Percentiles rank a stretch among this genome's conserved stretches.
Evolutionary conservation across 1,140 invertebrate genomes (phyloP).

Genomic region (Eriosoma lanigerum): DNA sequence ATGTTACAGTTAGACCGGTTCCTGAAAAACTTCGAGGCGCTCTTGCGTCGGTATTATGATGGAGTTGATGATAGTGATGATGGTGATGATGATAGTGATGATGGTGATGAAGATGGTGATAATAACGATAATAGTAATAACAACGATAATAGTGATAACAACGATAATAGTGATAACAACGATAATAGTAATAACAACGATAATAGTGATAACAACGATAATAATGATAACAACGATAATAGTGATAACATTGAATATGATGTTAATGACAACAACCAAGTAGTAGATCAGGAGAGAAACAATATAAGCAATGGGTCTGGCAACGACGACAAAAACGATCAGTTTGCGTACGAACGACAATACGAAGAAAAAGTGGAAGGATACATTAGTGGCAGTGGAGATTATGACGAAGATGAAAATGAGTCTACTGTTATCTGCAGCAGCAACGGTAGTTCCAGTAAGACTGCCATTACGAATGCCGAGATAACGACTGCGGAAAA

Average conservation of each 20-base stretch:
- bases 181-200: too few species aligned
- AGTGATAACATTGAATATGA: background rate
- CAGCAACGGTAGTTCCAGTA: background rate
- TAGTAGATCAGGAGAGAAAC: too few species aligned
- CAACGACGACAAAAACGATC: background rate
- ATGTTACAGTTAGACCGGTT: constrained; percentile 18
- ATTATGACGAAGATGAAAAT: constrained; percentile 18
- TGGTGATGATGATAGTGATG: background rate
- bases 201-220: background rate
- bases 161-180: too few species aligned
- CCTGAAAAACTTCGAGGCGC: background rate
- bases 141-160: too few species aligned
- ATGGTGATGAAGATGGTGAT: background rate
- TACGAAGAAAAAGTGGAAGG: background rate
- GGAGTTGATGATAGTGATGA: background rate
- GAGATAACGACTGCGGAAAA: background rate
- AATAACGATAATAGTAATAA: background rate
- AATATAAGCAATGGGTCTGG: background rate
- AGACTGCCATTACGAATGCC: background rate
- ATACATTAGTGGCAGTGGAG: background rate
- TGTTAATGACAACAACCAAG: background rate
- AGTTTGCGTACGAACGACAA: background rate
- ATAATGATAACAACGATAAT: background rate
- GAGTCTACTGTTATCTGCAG: constrained; percentile 21
- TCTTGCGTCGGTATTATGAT: background rate